Conservation (phyloP, 2,113 vertebrate genomes). For the Chaetodon auriga region DNA sequence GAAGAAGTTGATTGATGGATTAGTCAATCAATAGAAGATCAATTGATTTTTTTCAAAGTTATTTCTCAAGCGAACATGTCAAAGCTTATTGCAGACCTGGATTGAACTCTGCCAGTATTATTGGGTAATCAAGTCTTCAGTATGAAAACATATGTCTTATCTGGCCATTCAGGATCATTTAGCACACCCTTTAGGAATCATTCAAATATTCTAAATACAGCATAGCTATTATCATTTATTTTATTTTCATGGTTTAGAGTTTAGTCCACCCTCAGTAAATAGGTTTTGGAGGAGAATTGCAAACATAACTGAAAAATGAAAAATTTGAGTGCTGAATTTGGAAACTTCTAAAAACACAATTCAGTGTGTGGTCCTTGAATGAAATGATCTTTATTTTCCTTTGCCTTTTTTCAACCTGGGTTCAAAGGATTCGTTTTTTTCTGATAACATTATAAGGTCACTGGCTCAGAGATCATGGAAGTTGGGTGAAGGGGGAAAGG, state of each 20-base stretch:
- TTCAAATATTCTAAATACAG: neutral
- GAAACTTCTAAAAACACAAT: neutral
- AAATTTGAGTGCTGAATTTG: neutral
- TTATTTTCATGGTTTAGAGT: neutral
- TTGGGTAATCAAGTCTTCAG: neutral
- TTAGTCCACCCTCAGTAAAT: neutral
- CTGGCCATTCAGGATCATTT: neutral
- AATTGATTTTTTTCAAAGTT: neutral
- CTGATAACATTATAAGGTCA: neutral
- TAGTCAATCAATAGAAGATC: neutral
- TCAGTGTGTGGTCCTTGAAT: neutral
- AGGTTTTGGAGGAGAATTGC: neutral
- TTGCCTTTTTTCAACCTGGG: neutral
- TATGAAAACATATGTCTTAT: neutral
- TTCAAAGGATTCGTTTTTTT: conserved; percentile 8
- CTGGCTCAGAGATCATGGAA: neutral
- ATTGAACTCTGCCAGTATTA: neutral
- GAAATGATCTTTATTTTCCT: neutral
- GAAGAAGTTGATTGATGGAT: neutral
- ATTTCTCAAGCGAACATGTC: neutral
- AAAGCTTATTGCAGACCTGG: neutral
- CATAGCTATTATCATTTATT: neutral
- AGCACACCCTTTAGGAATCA: neutral
- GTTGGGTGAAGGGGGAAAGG: neutral
- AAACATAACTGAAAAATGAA: neutral